phyloP scores from a whole-genome alignment of 35 echinoderm and acorn worm species.

The Patiria miniata region DNA sequence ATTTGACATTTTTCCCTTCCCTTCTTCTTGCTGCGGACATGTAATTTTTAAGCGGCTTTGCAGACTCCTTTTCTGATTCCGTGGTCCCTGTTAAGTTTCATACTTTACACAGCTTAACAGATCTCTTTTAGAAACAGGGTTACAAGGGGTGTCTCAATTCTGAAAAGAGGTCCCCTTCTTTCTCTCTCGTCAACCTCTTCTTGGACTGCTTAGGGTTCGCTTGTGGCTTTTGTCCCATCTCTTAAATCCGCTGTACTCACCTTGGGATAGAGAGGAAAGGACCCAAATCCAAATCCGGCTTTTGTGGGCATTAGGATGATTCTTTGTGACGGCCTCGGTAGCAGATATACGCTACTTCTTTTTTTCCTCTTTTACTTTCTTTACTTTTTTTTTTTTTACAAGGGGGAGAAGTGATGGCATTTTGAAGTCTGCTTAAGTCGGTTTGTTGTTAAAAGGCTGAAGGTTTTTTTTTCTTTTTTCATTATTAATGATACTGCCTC shows the following conservation, averaged over 20 bases:
- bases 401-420: background rate
- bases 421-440: background rate
- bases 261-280: background rate
- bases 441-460: background rate
- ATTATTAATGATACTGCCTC: background rate
- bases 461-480: background rate
- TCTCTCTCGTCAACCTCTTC: too few relatives aligned
- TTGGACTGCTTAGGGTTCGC: background rate
- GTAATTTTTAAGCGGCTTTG: constrained; percentile 14
- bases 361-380: too few relatives aligned
- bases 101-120: constrained; percentile 25
- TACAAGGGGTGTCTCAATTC: background rate
- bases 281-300: constrained; percentile 14
- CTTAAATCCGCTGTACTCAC: background rate
- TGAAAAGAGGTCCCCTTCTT: background rate
- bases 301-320: background rate
- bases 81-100: background rate
- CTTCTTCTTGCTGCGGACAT: background rate
- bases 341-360: background rate
- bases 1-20: background rate
- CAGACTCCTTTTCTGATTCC: background rate
- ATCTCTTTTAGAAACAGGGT: background rate
- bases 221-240: background rate
- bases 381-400: background rate
- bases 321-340: background rate